These are phyloP conservation scores for Axis porcinus DNA, from an alignment of 2,113 vertebrate species.

Conservation along the genomic window DNA sequence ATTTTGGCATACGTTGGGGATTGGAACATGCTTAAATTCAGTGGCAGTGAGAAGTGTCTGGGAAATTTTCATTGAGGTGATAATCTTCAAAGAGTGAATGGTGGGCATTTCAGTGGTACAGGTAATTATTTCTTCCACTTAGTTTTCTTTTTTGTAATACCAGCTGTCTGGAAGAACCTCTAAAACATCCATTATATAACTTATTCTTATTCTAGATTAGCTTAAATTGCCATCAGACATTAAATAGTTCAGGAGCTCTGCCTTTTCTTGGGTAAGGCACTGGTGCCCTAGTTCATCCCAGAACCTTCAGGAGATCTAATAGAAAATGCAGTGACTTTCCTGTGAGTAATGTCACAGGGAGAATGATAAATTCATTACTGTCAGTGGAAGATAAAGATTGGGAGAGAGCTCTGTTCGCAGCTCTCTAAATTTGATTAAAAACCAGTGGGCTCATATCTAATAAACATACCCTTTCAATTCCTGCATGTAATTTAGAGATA, in stretches of 20 bases:
- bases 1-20: not conserved
- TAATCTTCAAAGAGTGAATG: not conserved
- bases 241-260: not conserved
- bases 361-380: slow-evolving; percentile 14
- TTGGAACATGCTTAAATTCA: not conserved
- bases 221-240: not conserved
- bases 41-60: not conserved
- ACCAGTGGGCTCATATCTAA: slow-evolving; percentile 67
- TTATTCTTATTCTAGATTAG: not conserved
- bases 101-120: not conserved
- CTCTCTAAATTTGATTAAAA: slow-evolving; percentile 74
- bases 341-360: not conserved
- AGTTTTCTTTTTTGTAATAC: not conserved
- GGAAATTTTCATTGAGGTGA: not conserved
- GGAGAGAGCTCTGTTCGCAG: slow-evolving; percentile 47
- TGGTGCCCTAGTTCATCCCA: not conserved
- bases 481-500: slow-evolving; percentile 64
- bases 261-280: not conserved
- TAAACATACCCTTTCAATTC: slow-evolving; percentile 75
- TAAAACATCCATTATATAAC: not conserved
- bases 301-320: not conserved
- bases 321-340: not conserved
- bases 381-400: not conserved
- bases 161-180: not conserved
- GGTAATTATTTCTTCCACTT: not conserved